A percentile compares a stretch with the other conserved stretches of the same genome.
Conservation (phyloP, 30 jellyfish, hydroid and myxozoan species). For the Morbakka virulenta region DNA sequence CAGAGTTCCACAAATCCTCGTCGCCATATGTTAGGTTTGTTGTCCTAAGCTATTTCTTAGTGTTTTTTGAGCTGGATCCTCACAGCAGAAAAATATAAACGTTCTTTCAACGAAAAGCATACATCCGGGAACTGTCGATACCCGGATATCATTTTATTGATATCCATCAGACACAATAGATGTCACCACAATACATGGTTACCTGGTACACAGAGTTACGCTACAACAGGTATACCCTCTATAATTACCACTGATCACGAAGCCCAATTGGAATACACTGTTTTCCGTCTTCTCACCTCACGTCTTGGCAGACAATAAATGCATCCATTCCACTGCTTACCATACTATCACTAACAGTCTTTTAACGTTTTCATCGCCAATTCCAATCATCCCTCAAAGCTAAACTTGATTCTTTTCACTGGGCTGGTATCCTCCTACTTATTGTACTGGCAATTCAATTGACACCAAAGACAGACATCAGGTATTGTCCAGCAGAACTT, state of each 20-base stretch:
- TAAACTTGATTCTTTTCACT: not conserved
- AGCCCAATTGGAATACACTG: slow-evolving; percentile 24
- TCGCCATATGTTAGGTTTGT: no score
- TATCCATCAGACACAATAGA: no score
- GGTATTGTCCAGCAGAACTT: no score
- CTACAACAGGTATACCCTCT: slow-evolving; percentile 44
- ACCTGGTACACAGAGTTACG: no score
- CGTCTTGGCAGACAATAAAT: not conserved
- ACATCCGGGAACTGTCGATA: no score
- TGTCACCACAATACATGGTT: no score
- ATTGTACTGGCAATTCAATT: slow-evolving; percentile 25
- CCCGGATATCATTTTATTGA: no score
- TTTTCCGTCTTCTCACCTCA: not conserved
- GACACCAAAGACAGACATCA: slow-evolving; percentile 32
- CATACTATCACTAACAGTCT: slow-evolving; percentile 52
- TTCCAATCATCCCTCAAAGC: slow-evolving; percentile 19
- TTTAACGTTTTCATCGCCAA: slow-evolving; percentile 34
- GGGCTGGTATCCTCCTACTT: slow-evolving; percentile 41
- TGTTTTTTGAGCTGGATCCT: no score
- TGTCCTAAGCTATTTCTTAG: no score
- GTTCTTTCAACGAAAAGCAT: no score
- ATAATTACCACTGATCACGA: slow-evolving; percentile 48
- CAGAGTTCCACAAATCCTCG: no score
- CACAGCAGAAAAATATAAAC: no score
- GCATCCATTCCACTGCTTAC: slow-evolving; percentile 27